These are phyloP conservation scores for Ia io DNA, from an alignment of 2,113 vertebrate genomes.

Conservation along the genomic window DNA sequence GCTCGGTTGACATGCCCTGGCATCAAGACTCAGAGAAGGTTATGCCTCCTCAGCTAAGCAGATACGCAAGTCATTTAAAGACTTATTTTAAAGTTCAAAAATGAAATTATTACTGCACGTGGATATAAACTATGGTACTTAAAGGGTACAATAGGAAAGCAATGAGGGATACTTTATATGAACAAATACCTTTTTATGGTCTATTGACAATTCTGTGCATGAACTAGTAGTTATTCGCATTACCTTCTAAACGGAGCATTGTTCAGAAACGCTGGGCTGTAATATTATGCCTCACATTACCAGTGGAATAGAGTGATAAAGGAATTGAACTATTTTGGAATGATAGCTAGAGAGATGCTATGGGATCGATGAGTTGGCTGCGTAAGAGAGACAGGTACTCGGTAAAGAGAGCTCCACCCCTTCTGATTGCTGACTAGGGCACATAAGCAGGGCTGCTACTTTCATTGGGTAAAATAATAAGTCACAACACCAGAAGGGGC, in stretches of 20 bases:
- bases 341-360: not conserved
- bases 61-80: conserved; percentile 32
- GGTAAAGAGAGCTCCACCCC: accelerated
- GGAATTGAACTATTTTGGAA: conserved; percentile 25
- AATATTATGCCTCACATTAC: conserved; percentile 12
- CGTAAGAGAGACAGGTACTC: not conserved
- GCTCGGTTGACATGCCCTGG: not conserved
- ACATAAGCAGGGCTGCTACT: not conserved
- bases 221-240: conserved; percentile 37
- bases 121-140: conserved; percentile 20
- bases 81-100: conserved; percentile 56
- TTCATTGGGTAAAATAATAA: not conserved
- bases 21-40: not conserved
- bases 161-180: conserved; percentile 3
- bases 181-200: conserved; percentile 34
- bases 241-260: conserved; percentile 40
- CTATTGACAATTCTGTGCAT: conserved; percentile 38
- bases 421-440: not conserved
- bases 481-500: not conserved
- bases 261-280: conserved; percentile 23
- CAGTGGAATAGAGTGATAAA: not conserved
- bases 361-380: not conserved
- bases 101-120: conserved; percentile 13
- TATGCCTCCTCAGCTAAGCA: not conserved
- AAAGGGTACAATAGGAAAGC: conserved; percentile 1